Evolutionary conservation across 2,888 invertebrate genomes (phyloP).

Genomic region (Laothoe populi): DNA sequence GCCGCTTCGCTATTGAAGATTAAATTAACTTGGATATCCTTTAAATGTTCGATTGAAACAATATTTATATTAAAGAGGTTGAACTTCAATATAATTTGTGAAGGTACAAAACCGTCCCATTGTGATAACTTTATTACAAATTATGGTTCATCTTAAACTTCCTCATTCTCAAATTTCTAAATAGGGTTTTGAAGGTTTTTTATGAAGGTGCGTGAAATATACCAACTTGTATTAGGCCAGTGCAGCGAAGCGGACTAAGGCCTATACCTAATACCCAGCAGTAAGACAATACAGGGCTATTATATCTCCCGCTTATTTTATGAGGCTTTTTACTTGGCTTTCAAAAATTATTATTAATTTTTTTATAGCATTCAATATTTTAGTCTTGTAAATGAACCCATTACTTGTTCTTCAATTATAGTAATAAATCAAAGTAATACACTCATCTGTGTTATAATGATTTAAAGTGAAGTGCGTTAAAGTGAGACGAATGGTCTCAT

Average conservation of each 20-base stretch:
- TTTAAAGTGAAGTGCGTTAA: constrained; percentile 19
- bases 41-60: constrained; percentile 72
- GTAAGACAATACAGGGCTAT: too few species aligned
- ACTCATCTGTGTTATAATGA: constrained; percentile 1
- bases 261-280: too few species aligned
- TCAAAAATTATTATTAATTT: too few species aligned
- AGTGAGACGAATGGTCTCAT: constrained; percentile 21
- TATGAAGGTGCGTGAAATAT: too few species aligned
- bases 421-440: constrained; percentile 12
- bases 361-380: not conserved
- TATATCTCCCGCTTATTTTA: too few species aligned
- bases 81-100: not conserved
- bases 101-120: not conserved
- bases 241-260: too few species aligned
- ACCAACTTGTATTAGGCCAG: too few species aligned
- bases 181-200: too few species aligned
- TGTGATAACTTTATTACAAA: not conserved
- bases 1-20: constrained; percentile 68
- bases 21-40: constrained; percentile 76
- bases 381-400: not conserved
- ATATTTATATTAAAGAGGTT: constrained; percentile 39
- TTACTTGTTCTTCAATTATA: not conserved
- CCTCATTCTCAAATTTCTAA: too few species aligned
- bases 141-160: not conserved
- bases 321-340: too few species aligned